phyloP scores from a whole-genome alignment of 2,797 vertebrate species.

The Coccyzus lansbergi region DNA sequence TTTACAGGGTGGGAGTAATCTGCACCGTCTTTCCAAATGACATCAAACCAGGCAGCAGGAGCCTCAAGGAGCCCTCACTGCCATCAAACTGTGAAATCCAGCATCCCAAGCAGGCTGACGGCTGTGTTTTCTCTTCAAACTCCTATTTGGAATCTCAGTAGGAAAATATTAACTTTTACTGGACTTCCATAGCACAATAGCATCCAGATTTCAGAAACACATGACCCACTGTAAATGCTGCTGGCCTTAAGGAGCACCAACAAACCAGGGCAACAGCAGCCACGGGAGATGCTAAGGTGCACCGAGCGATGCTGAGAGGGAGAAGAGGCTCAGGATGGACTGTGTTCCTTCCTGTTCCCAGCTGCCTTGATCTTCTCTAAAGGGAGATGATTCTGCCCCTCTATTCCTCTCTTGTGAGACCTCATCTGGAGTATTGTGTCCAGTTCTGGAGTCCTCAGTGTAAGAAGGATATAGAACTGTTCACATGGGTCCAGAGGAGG shows the following conservation, averaged over 20 bases:
- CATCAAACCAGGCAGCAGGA: neutral
- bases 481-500: too few relatives aligned
- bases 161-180: neutral
- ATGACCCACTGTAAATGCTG: neutral
- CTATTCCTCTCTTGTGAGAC: too few relatives aligned
- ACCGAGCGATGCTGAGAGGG: rapidly evolving
- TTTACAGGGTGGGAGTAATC: neutral
- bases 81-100: neutral
- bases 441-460: too few relatives aligned
- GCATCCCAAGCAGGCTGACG: neutral
- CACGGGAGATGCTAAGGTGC: neutral
- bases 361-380: neutral
- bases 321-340: neutral
- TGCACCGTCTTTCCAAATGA: neutral
- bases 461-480: too few relatives aligned
- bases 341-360: neutral
- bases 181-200: neutral
- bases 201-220: neutral
- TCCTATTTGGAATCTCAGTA: neutral
- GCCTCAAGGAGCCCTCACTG: neutral
- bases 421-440: too few relatives aligned
- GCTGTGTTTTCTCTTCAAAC: neutral
- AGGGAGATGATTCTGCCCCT: too few relatives aligned
- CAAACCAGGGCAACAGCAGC: neutral
- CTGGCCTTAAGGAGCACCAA: neutral